These are phyloP conservation scores for Herpailurus yagouaroundi DNA, from an alignment of 2,113 vertebrate species.

Conservation along the genomic window DNA sequence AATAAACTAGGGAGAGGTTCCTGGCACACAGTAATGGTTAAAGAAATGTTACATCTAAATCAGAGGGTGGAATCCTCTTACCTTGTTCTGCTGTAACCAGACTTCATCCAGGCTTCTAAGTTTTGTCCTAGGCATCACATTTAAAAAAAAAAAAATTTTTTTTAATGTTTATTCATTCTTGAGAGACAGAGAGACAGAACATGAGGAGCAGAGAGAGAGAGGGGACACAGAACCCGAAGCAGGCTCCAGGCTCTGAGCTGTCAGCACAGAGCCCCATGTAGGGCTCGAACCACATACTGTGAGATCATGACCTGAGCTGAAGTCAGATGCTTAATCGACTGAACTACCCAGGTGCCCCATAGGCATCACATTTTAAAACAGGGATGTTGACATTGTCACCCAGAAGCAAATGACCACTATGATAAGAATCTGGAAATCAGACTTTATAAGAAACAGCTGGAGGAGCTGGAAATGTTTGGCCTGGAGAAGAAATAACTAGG, in stretches of 20 bases:
- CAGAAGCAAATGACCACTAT: not conserved
- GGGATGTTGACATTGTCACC: not conserved
- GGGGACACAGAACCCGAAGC: no score
- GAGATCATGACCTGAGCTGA: no score
- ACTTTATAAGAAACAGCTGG: constrained; percentile 22
- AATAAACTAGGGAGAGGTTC: not conserved
- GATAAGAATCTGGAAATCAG: constrained; percentile 33
- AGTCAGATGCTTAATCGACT: no score
- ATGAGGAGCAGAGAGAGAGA: no score
- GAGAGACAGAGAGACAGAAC: no score
- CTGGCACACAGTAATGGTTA: not conserved
- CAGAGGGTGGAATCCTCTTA: not conserved
- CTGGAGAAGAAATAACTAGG: not conserved
- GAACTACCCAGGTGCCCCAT: not conserved
- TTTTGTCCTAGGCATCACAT: not conserved
- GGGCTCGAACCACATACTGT: no score
- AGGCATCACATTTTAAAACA: constrained; percentile 35
- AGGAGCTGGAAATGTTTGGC: not conserved
- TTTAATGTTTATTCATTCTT: no score
- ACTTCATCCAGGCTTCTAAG: not conserved
- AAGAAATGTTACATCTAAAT: not conserved
- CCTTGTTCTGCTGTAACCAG: not conserved
- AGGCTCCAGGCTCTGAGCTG: no score
- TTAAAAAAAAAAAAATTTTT: not conserved
- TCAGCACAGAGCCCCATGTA: no score